phyloP scores from a whole-genome alignment of 1,140 invertebrate genomes.

The Odontomachus brunneus region DNA sequence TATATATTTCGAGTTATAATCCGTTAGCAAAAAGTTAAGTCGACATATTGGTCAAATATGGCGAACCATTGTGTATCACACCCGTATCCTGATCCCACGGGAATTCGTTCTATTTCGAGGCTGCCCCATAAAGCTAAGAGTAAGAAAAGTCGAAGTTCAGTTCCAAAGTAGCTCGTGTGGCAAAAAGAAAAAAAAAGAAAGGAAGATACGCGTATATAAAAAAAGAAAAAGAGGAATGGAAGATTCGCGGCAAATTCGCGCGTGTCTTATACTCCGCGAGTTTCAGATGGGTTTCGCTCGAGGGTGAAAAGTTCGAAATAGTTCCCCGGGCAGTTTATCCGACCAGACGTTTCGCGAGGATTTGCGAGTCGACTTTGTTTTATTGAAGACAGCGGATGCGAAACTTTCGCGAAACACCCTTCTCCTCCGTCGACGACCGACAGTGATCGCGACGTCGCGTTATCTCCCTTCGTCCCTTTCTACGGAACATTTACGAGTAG shows the following conservation, averaged over 20 bases:
- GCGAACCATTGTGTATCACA: not conserved
- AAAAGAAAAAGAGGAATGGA: not conserved
- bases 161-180: constrained; percentile 2
- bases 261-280: constrained; percentile 34
- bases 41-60: not conserved
- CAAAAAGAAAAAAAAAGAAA: not conserved
- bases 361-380: constrained; percentile 48
- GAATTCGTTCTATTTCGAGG: constrained; percentile 3
- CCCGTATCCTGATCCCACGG: not conserved
- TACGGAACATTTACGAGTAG: not conserved
- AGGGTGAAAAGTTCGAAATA: constrained; percentile 50
- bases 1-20: not conserved
- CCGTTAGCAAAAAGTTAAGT: not conserved
- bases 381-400: constrained; percentile 48
- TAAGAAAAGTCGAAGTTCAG: constrained; percentile 8
- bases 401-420: constrained; percentile 49
- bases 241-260: constrained; percentile 24
- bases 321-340: constrained; percentile 42
- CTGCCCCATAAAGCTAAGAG: constrained; percentile 9
- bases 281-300: constrained; percentile 52
- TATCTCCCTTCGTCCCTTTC: constrained; percentile 7
- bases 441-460: constrained; percentile 9
- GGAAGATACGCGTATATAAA: no score
- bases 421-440: constrained; percentile 2
- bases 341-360: constrained; percentile 43